Evolutionary conservation across 2,113 vertebrate species (phyloP).

Genomic region (Ardeotis arabs): DNA sequence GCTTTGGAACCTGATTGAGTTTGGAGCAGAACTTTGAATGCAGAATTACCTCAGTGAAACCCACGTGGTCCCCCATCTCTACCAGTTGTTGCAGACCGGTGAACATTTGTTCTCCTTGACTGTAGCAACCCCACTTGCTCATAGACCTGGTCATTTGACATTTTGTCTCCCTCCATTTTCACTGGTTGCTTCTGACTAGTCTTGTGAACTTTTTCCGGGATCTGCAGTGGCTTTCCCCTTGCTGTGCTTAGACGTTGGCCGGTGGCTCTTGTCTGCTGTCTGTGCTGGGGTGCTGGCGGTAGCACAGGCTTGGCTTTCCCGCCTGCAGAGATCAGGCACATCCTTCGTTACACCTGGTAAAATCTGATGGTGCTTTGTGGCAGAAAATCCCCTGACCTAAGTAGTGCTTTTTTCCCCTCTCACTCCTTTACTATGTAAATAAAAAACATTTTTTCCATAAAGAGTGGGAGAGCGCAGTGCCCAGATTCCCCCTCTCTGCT

Average conservation of each 20-base stretch:
- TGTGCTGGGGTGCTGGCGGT: background rate
- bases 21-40: background rate
- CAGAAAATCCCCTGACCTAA: background rate
- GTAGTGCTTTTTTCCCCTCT: background rate
- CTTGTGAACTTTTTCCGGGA: background rate
- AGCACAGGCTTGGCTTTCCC: background rate
- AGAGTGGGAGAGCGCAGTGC: background rate
- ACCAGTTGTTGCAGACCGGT: background rate
- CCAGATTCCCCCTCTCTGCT: background rate
- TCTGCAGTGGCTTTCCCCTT: background rate
- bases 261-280: background rate
- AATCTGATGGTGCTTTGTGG: background rate
- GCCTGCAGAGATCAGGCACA: background rate
- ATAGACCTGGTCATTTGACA: background rate
- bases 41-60: background rate
- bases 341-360: background rate
- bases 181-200: background rate
- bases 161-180: background rate
- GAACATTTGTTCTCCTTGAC: background rate
- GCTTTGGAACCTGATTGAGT: background rate
- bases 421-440: background rate
- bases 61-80: background rate
- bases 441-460: background rate
- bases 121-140: background rate
- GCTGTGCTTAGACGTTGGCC: background rate